Conservation (phyloP, 2,888 invertebrate genomes). For the Leptopilina drosophilae region DNA sequence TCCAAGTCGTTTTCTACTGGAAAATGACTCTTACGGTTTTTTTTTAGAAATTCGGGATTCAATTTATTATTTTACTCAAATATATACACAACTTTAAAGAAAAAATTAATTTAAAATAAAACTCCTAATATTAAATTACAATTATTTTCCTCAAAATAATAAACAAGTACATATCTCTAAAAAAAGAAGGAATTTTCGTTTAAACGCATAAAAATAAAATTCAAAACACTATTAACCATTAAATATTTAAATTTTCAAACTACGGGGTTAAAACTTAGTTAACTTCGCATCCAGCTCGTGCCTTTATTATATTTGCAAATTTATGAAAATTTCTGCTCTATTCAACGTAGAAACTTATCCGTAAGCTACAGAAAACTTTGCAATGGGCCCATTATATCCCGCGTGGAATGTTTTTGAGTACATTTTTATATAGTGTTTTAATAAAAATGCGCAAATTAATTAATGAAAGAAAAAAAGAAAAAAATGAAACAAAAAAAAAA, state of each 20-base stretch:
- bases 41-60: too few species aligned
- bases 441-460: constrained; percentile 21
- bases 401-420: constrained; percentile 28
- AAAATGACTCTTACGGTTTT: too few species aligned
- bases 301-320: constrained; percentile 33
- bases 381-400: constrained; percentile 34
- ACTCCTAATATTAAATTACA: too few species aligned
- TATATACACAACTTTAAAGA: too few species aligned
- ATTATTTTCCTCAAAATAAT: too few species aligned
- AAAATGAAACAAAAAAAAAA: not conserved
- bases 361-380: constrained; percentile 30
- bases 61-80: too few species aligned
- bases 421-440: constrained; percentile 25
- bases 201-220: not conserved
- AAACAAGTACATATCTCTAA: not conserved
- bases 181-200: not conserved
- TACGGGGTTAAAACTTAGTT: constrained; percentile 12
- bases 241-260: constrained; percentile 6
- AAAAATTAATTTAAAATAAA: too few species aligned
- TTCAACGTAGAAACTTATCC: constrained; percentile 23
- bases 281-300: constrained; percentile 38
- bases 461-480: not conserved
- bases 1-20: too few species aligned
- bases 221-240: not conserved
- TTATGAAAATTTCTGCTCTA: constrained; percentile 30